These are phyloP conservation scores for Eledona agricola DNA, from an alignment of 2,888 invertebrate genomes.

Conservation along the genomic window DNA sequence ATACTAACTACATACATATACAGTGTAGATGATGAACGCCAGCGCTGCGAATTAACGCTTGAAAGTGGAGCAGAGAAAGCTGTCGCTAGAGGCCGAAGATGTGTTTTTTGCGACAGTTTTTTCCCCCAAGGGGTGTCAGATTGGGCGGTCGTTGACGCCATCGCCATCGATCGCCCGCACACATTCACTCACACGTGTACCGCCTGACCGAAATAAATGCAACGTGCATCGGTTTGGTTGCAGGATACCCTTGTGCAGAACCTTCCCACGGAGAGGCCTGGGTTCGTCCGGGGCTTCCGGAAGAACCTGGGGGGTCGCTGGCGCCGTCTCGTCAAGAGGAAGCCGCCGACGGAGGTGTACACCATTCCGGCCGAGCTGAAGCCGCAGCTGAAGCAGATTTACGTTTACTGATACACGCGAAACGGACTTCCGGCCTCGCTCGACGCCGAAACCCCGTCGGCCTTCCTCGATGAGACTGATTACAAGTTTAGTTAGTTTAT, in stretches of 20 bases:
- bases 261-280: conserved; percentile 71
- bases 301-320: conserved; percentile 88
- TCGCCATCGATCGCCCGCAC: conserved; percentile 11
- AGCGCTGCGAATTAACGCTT: too few species aligned
- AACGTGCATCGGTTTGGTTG: conserved; percentile 1
- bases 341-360: conserved; percentile 82
- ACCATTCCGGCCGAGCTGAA: conserved; percentile 87
- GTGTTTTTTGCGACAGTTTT: too few species aligned
- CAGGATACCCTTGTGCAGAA: conserved; percentile 83
- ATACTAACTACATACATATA: conserved; percentile 52
- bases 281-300: conserved; percentile 81
- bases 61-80: conserved; percentile 38
- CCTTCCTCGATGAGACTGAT: conserved; percentile 60
- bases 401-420: conserved; percentile 74
- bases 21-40: not conserved
- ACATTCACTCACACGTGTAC: conserved; percentile 16
- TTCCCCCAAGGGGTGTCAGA: not conserved
- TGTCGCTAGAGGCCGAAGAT: conserved; percentile 4
- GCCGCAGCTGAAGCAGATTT: conserved; percentile 88
- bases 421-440: conserved; percentile 15
- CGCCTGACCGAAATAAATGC: conserved; percentile 16
- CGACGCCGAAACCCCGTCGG: conserved; percentile 34
- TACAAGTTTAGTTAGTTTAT: conserved; percentile 38
- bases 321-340: conserved; percentile 85
- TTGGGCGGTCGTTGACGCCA: conserved; percentile 18